phyloP scores from a whole-genome alignment of 2,797 vertebrate species.

The Microctenopoma lineatum region DNA sequence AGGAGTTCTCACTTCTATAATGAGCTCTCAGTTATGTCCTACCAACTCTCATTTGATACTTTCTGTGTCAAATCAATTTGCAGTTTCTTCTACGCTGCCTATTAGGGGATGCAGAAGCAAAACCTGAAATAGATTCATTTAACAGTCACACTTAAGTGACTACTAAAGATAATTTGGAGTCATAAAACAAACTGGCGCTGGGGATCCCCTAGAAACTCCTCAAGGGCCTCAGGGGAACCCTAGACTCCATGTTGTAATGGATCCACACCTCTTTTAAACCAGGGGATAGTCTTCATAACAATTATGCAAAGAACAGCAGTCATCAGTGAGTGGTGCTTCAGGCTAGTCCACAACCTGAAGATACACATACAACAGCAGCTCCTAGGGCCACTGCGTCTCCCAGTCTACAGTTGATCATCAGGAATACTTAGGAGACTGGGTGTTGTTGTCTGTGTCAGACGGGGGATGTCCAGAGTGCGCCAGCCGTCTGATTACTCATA shows the following conservation, averaged over 20 bases:
- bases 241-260: slow-evolving; percentile 18
- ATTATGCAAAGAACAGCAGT: slow-evolving; percentile 58
- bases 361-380: slow-evolving; percentile 33
- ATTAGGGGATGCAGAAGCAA: not conserved
- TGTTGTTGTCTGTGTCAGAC: slow-evolving; percentile 59
- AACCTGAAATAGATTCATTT: not conserved
- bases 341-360: slow-evolving; percentile 32
- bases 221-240: slow-evolving; percentile 16
- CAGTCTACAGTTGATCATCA: slow-evolving; percentile 61
- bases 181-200: slow-evolving; percentile 26
- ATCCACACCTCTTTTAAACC: slow-evolving; percentile 31
- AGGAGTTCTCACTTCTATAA: not conserved
- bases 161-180: slow-evolving; percentile 7
- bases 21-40: not conserved
- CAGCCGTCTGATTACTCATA: slow-evolving; percentile 67
- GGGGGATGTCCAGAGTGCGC: slow-evolving; percentile 63
- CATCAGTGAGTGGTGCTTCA: slow-evolving; percentile 28
- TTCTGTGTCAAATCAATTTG: slow-evolving; percentile 2
- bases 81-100: not conserved
- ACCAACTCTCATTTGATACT: not conserved
- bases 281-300: slow-evolving; percentile 30
- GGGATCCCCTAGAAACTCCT: slow-evolving; percentile 16
- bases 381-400: slow-evolving; percentile 31
- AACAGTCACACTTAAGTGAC: slow-evolving; percentile 3
- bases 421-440: slow-evolving; percentile 60